phyloP scores from a whole-genome alignment of 2,888 invertebrate species.

The Icerya purchasi region DNA sequence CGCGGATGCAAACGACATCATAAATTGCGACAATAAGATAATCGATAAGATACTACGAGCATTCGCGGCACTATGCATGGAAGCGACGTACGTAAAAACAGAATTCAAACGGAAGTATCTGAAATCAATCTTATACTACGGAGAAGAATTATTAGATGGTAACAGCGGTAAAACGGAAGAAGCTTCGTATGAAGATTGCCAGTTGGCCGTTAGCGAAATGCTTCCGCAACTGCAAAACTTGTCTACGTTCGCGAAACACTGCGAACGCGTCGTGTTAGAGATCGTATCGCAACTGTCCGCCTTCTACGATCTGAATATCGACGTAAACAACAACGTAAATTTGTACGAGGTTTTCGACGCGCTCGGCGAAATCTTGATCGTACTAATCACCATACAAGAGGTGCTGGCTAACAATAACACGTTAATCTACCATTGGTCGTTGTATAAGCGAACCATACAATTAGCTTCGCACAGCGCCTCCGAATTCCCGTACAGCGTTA shows the following conservation, averaged over 20 bases:
- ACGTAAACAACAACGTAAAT: conserved; percentile 2
- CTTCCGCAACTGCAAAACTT: conserved; percentile 32
- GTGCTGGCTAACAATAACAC: conserved; percentile 3
- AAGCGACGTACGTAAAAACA: conserved; percentile 2
- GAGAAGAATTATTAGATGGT: conserved; percentile 2
- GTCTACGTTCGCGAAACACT: conserved; percentile 43
- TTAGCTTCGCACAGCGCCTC: conserved; percentile 4
- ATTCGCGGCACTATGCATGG: conserved; percentile 7
- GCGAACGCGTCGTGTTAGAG: conserved; percentile 26
- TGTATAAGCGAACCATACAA: conserved; percentile 10
- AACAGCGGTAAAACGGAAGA: neutral
- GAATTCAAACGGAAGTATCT: conserved; percentile 1
- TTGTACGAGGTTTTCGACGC: conserved; percentile 8
- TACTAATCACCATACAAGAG: conserved; percentile 7
- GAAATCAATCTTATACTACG: conserved; percentile 3
- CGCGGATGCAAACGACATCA: conserved; percentile 1
- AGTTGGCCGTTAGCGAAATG: conserved; percentile 25
- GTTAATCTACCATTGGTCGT: conserved; percentile 8
- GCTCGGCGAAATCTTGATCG: conserved; percentile 1
- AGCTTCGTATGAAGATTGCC: conserved; percentile 6
- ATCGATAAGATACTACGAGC: conserved; percentile 9
- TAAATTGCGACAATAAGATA: conserved; percentile 12
- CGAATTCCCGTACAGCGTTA: neutral
- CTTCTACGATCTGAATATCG: conserved; percentile 9
- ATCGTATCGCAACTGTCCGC: conserved; percentile 6